Conservation (phyloP, 2,113 vertebrate species). For the Colistium nudipinnis region DNA sequence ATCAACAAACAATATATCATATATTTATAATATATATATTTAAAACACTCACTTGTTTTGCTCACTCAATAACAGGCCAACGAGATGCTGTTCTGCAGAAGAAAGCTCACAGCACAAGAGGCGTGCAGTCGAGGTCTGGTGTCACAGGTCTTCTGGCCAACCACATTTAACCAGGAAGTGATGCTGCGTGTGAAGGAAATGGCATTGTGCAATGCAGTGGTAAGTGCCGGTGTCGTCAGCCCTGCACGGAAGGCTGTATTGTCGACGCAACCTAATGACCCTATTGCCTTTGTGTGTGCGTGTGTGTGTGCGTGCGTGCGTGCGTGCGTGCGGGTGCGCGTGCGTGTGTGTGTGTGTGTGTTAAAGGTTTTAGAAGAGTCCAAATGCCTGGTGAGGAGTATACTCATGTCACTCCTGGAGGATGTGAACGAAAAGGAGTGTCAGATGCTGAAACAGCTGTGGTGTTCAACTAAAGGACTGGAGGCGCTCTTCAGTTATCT, state of each 20-base stretch:
- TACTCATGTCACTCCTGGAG: slow-evolving; percentile 90
- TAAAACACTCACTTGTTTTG: slow-evolving; percentile 12
- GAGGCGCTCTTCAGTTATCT: slow-evolving; percentile 95
- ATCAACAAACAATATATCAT: not conserved
- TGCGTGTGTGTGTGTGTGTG: slow-evolving; percentile 22
- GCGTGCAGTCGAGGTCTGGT: slow-evolving; percentile 95
- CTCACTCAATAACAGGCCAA: slow-evolving; percentile 88
- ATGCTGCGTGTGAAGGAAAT: slow-evolving; percentile 98
- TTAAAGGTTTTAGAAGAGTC: slow-evolving; percentile 94
- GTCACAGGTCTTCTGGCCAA: slow-evolving; percentile 99
- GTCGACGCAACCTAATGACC: slow-evolving; percentile 2
- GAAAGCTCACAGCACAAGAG: slow-evolving; percentile 96
- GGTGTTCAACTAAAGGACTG: slow-evolving; percentile 96
- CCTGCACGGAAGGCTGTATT: not conserved
- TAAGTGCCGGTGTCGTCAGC: slow-evolving; percentile 73
- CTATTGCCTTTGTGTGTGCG: slow-evolving; percentile 26
- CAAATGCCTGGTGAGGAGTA: slow-evolving; percentile 92
- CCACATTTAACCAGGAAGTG: slow-evolving; percentile 97
- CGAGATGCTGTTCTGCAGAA: slow-evolving; percentile 97
- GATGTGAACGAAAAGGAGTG: slow-evolving; percentile 97
- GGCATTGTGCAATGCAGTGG: slow-evolving; percentile 95
- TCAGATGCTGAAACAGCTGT: slow-evolving; percentile 94
- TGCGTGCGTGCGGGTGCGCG: slow-evolving; percentile 41
- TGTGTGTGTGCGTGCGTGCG: slow-evolving; percentile 24
- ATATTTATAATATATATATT: not conserved